Base-by-base conservation (phyloP, 2,888 invertebrate genomes). In the Calliscelio sp. region DNA sequence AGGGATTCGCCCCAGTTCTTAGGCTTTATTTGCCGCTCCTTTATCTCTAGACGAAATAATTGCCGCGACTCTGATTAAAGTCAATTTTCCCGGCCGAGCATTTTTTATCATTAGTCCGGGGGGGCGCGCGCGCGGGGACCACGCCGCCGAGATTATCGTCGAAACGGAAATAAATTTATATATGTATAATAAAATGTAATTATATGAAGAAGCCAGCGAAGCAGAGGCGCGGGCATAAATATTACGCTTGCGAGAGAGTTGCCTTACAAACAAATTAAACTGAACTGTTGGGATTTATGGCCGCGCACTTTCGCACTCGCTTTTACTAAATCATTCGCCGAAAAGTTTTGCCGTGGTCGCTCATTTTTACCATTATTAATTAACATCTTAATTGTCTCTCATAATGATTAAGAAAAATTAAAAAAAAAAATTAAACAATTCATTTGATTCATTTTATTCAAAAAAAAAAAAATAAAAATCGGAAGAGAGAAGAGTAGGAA, bases 231-330 rank as follows among this genome's bases (percentile, higher is more conserved):
- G 75, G 80, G 88, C 88, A 90, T 90, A 90, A 91, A 91, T 90
- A 91, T 89, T 89, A 84, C 87, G 85, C 80, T n/a, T n/a, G 87
- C 82, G 87, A 88, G 77, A 87, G 86, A 89, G 89, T 88, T 87
- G 55, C 46, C 49, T 44, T 59, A 90, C 89, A 90, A 89, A 89
- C 89, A 89, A 90, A 90, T 92, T 92, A 92, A 92, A 90, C 91
- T 87, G 88, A 89, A 89, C 88, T 85, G 88, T 87, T 90, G 86
- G 90, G n/a, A 92, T 92, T 92, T 92, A 92, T 89, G 89, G 85
- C 87, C 78, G 51, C 63, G 85, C 87, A 79, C 68, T 85, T 86
- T 86, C 87, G 77, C 79, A 32, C 66, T 85, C 83, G 73, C 82
- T 84, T 84, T 85, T 79, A 84, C 85, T 89, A 89, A 90, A 90